Base-by-base conservation (phyloP, 2,888 invertebrate species). In the Nemotelus nigrinus region DNA sequence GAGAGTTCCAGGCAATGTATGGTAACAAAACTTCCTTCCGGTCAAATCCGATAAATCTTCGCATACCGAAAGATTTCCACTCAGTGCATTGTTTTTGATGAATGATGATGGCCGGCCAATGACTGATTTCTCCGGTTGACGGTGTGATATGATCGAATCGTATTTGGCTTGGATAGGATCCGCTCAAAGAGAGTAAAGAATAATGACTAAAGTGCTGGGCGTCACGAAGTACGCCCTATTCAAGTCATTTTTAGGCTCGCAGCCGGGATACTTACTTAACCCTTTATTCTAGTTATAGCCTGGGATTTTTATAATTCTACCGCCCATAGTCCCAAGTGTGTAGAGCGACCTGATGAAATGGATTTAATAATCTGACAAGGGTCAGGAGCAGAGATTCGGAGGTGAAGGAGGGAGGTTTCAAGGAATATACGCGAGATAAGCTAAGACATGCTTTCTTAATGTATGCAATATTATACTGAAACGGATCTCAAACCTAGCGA, bases 21-120 rank as follows among this genome's bases (percentile, higher is more conserved):
- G 8, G 47, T 63, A 74, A 63, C 63, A 74, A 60, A 74, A 63
- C 50, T 60, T 60, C 74, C 74, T 60, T 74, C 74, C 74, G 74
- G 74, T 60, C 57, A 74, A 60, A 74, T 74, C 39, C 74, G 60
- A 74, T 74, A 74, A 74, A 74, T 74, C 74, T 74, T 74, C 74
- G n/a, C 8, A 50, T 39, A 25, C 25, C 25, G 1, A 74, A 74
- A 70, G 63, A 74, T 74, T 74, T 74, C 74, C 74, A 63, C 63
- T 74, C 50, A 5, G 5, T 63, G 74, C 74, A 74, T 60, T 74
- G 50, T 58, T n/a, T 74, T 60, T 74, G 74, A 74, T 74, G 74
- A 63, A 74, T 74, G 74, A 74, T 74, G 74, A 60, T 74, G 45
- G 39, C 48, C 10, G 48, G n/a, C 57, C 57, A 57, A 3, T 25